Evolutionary conservation across 2,888 invertebrate genomes (phyloP).

Genomic region (Clivina fossor): DNA sequence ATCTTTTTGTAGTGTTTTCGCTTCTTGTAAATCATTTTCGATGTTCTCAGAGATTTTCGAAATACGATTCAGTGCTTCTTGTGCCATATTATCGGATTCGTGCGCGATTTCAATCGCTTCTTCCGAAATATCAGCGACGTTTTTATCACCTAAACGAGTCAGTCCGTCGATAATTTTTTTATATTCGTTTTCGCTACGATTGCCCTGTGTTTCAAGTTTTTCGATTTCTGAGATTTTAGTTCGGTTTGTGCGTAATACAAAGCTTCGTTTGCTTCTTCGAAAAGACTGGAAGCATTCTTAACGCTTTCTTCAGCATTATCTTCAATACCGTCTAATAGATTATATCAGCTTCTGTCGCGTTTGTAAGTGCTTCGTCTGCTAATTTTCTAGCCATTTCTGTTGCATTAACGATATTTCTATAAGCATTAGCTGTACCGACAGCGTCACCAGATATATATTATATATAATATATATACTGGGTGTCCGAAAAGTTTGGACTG

Average conservation of each 20-base stretch:
- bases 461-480: no score
- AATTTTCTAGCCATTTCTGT: slow-evolving; percentile 68
- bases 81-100: slow-evolving; percentile 52
- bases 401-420: slow-evolving; percentile 78
- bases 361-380: slow-evolving; percentile 68
- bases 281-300: slow-evolving; percentile 54
- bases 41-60: slow-evolving; percentile 44
- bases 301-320: slow-evolving; percentile 56
- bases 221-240: slow-evolving; percentile 60
- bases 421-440: slow-evolving; percentile 84
- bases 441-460: slow-evolving; percentile 78
- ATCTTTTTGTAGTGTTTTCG: slow-evolving; percentile 64
- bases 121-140: slow-evolving; percentile 48
- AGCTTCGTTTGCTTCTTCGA: slow-evolving; percentile 54
- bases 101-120: slow-evolving; percentile 50
- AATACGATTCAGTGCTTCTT: slow-evolving; percentile 46
- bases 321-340: slow-evolving; percentile 58
- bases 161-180: slow-evolving; percentile 41
- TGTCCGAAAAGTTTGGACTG: no score
- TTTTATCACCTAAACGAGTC: slow-evolving; percentile 15
- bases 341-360: slow-evolving; percentile 58
- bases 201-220: slow-evolving; percentile 55
- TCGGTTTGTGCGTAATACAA: slow-evolving; percentile 54
- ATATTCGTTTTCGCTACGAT: slow-evolving; percentile 57
- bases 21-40: slow-evolving; percentile 61